phyloP scores from a whole-genome alignment of 2,888 invertebrate species.

The Stenurella melanura region DNA sequence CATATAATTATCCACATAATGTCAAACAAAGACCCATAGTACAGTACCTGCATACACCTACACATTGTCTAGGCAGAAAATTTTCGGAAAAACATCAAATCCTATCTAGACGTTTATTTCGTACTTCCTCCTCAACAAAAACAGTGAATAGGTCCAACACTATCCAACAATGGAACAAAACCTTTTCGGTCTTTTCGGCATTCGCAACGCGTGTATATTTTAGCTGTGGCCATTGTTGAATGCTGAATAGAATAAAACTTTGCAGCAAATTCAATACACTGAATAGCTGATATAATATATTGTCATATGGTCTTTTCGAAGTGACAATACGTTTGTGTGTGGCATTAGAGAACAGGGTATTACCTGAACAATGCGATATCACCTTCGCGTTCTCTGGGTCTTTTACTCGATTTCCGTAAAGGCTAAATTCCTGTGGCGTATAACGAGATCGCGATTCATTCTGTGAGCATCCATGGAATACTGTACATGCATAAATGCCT shows the following conservation, averaged over 20 bases:
- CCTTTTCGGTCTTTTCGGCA: constrained; percentile 70
- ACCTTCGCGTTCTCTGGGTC: constrained; percentile 17
- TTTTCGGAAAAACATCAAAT: constrained; percentile 69
- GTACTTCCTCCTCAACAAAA: constrained; percentile 72
- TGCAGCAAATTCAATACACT: constrained; percentile 71
- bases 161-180: constrained; percentile 70
- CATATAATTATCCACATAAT: constrained; percentile 63
- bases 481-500: constrained; percentile 38
- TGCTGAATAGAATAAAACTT: constrained; percentile 70
- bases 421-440: constrained; percentile 35
- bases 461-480: constrained; percentile 24
- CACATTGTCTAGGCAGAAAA: constrained; percentile 62
- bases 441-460: constrained; percentile 37
- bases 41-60: constrained; percentile 67
- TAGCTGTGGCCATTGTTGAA: constrained; percentile 69
- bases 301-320: constrained; percentile 73
- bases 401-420: constrained; percentile 39
- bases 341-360: constrained; percentile 55
- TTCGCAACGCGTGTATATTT: constrained; percentile 74
- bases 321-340: constrained; percentile 73
- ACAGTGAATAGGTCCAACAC: constrained; percentile 72
- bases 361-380: constrained; percentile 52
- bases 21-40: constrained; percentile 56
- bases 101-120: constrained; percentile 69
- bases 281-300: constrained; percentile 73